A percentile compares a stretch with the other conserved stretches of the same genome.
phyloP scores from a whole-genome alignment of 2,888 invertebrate species.

The Eristalis arbustorum region DNA sequence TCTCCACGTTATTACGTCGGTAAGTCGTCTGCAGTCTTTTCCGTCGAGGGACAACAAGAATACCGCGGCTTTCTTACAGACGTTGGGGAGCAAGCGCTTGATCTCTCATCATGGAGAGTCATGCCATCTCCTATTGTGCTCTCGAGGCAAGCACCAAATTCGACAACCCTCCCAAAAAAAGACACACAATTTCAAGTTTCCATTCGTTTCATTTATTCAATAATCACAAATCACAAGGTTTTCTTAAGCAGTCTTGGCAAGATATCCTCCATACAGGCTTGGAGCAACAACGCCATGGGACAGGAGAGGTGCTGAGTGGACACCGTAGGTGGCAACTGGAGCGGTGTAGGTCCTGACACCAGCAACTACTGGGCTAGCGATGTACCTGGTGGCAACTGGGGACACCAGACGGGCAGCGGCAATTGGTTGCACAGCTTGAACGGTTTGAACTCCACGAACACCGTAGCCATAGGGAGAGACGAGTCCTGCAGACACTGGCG shows the following conservation, averaged over 20 bases:
- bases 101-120: too few relatives aligned
- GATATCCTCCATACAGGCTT: constrained; percentile 8
- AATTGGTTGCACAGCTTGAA: background rate
- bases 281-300: constrained; percentile 14
- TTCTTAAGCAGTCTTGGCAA: constrained; percentile 31
- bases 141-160: too few relatives aligned
- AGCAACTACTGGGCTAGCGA: background rate
- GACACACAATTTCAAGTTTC: background rate
- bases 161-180: background rate
- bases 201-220: background rate
- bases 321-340: background rate
- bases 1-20: too few relatives aligned
- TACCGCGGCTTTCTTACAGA: too few relatives aligned
- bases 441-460: background rate
- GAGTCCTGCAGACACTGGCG: background rate
- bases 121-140: too few relatives aligned
- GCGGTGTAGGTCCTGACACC: background rate
- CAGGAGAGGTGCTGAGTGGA: constrained; percentile 11
- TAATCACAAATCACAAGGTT: background rate
- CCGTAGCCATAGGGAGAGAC: constrained; percentile 4
- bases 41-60: too few relatives aligned
- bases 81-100: too few relatives aligned
- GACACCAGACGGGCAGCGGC: background rate
- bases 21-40: too few relatives aligned
- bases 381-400: background rate